Evolutionary conservation across 2,113 vertebrate species (phyloP).

Genomic region (Heterotis niloticus): DNA sequence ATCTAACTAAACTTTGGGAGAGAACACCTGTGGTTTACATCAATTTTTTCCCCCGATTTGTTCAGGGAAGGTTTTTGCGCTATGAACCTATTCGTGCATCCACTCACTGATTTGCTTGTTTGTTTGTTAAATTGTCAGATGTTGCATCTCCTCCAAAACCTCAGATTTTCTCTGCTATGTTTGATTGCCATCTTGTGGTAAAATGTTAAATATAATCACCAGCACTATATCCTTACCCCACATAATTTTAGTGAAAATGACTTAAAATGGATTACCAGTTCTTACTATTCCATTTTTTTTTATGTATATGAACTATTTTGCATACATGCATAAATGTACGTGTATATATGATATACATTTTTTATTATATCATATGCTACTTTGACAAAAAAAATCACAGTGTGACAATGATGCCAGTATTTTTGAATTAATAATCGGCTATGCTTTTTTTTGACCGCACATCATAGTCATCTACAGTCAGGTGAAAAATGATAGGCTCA

Average conservation of each 20-base stretch:
- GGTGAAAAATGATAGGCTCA: neutral
- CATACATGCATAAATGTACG: too few species aligned
- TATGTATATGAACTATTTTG: too few species aligned
- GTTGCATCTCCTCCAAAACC: neutral
- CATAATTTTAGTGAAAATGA: neutral
- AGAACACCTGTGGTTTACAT: too few species aligned
- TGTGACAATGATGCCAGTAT: too few species aligned
- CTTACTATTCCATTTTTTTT: neutral
- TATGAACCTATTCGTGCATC: neutral
- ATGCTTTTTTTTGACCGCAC: neutral
- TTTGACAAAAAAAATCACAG: too few species aligned
- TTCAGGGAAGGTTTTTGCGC: neutral
- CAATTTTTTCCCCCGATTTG: neutral
- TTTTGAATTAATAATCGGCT: neutral
- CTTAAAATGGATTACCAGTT: neutral
- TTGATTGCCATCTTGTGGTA: constrained; percentile 23
- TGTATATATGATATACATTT: too few species aligned
- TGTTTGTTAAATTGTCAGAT: neutral
- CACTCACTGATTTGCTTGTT: too few species aligned
- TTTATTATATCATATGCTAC: too few species aligned
- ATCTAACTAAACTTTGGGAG: neutral
- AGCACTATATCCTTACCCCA: too few species aligned
- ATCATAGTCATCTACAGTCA: neutral
- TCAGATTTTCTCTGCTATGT: neutral
- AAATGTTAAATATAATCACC: neutral